phyloP scores from a whole-genome alignment of 1,140 invertebrate species.

The Paramacrobiotus metropolitanus region DNA sequence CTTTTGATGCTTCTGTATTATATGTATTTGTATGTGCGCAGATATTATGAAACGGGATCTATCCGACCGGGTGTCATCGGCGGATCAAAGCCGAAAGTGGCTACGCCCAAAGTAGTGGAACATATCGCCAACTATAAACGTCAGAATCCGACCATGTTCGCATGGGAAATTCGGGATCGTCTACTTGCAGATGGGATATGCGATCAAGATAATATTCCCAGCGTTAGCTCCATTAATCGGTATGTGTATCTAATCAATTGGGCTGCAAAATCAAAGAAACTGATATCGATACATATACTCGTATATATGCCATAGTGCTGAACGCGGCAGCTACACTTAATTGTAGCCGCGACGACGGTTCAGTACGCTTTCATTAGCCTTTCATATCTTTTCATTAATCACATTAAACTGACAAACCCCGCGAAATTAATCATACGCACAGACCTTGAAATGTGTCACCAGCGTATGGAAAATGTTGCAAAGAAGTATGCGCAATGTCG shows the following conservation, averaged over 20 bases:
- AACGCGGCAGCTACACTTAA: too few species aligned
- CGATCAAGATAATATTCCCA: slow-evolving; percentile 93
- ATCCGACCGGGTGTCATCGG: slow-evolving; percentile 97
- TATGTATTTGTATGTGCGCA: too few species aligned
- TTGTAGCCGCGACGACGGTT: too few species aligned
- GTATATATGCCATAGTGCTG: too few species aligned
- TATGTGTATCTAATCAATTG: slow-evolving; percentile 21
- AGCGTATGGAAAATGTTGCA: too few species aligned
- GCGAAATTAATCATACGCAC: too few species aligned
- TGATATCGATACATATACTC: neutral
- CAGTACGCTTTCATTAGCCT: too few species aligned
- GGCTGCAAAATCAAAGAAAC: neutral
- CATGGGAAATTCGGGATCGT: slow-evolving; percentile 95
- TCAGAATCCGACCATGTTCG: slow-evolving; percentile 98
- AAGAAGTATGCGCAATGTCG: too few species aligned
- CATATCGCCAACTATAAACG: slow-evolving; percentile 94
- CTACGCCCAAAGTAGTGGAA: slow-evolving; percentile 90
- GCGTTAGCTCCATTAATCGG: slow-evolving; percentile 96
- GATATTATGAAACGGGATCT: slow-evolving; percentile 94
- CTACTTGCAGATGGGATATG: slow-evolving; percentile 87
- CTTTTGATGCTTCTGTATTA: too few species aligned
- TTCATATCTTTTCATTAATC: too few species aligned
- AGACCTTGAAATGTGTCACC: too few species aligned
- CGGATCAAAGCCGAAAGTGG: slow-evolving; percentile 95
- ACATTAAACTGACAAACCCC: too few species aligned